phyloP scores from a whole-genome alignment of 92 coral and sea anemone species.

The Epizoanthus illoricatus region DNA sequence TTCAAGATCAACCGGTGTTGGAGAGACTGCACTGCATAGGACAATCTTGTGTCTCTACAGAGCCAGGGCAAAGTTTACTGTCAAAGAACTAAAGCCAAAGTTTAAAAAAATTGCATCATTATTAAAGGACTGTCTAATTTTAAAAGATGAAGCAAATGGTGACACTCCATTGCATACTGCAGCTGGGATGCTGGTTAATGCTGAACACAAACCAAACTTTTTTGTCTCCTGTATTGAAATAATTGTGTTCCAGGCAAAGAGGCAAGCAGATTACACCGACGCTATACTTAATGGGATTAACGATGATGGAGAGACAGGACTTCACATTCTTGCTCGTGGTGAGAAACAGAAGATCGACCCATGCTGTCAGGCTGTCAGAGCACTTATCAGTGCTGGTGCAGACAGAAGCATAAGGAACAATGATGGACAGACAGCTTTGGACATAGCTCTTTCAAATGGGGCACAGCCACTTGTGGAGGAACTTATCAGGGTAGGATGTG shows the following conservation, averaged over 20 bases:
- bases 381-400: slow-evolving; percentile 88
- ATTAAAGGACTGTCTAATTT: slow-evolving; percentile 74
- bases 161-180: slow-evolving; percentile 97
- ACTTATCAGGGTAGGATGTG: slow-evolving; percentile 78
- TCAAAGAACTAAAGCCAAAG: slow-evolving; percentile 92
- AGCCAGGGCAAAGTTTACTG: slow-evolving; percentile 85
- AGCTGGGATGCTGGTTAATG: slow-evolving; percentile 87
- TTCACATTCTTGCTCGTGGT: slow-evolving; percentile 89
- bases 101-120: slow-evolving; percentile 78
- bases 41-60: slow-evolving; percentile 78
- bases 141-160: slow-evolving; percentile 90
- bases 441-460: slow-evolving; percentile 85
- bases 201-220: slow-evolving; percentile 91
- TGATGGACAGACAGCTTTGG: slow-evolving; percentile 92
- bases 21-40: slow-evolving; percentile 92
- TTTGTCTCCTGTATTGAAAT: slow-evolving; percentile 88
- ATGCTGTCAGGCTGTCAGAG: slow-evolving; percentile 86
- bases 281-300: slow-evolving; percentile 90
- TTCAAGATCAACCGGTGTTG: slow-evolving; percentile 80
- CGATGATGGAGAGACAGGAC: slow-evolving; percentile 90
- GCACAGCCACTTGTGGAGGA: slow-evolving; percentile 90
- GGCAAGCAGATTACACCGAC: slow-evolving; percentile 73
- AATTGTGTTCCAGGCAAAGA: slow-evolving; percentile 81
- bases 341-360: slow-evolving; percentile 86
- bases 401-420: slow-evolving; percentile 94